phyloP scores from a whole-genome alignment of 2,113 vertebrate species.

The Morphnarchus princeps region DNA sequence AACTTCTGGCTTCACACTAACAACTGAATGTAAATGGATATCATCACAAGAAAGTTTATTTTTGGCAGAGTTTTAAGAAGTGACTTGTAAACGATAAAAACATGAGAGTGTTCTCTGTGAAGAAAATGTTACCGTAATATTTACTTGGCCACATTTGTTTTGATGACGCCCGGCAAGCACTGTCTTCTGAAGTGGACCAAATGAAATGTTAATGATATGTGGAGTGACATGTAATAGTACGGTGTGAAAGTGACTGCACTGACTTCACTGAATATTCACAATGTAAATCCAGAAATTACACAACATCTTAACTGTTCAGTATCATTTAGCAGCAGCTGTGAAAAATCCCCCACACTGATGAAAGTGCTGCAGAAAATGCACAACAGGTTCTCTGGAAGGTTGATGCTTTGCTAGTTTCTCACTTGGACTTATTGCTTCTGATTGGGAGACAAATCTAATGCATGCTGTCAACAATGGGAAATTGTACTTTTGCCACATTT shows the following conservation, averaged over 20 bases:
- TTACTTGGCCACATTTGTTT: background rate
- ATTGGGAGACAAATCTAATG: background rate
- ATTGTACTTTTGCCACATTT: background rate
- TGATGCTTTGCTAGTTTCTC: background rate
- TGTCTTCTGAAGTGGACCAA: background rate
- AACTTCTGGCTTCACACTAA: background rate
- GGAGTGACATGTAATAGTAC: background rate
- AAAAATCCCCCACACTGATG: background rate
- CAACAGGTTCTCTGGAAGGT: background rate
- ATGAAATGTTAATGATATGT: background rate
- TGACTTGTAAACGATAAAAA: background rate
- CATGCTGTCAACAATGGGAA: background rate
- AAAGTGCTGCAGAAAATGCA: background rate
- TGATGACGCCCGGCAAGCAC: background rate
- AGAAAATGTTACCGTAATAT: background rate
- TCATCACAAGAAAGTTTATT: background rate
- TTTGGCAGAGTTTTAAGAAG: background rate
- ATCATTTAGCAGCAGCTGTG: background rate
- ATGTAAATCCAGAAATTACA: background rate
- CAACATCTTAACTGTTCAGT: background rate
- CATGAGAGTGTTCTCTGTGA: background rate
- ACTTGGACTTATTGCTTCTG: background rate
- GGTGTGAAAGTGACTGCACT: background rate
- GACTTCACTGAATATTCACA: background rate
- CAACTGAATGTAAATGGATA: background rate